Conservation (phyloP, 2,888 invertebrate genomes). For the Gymnosoma rotundatum region DNA sequence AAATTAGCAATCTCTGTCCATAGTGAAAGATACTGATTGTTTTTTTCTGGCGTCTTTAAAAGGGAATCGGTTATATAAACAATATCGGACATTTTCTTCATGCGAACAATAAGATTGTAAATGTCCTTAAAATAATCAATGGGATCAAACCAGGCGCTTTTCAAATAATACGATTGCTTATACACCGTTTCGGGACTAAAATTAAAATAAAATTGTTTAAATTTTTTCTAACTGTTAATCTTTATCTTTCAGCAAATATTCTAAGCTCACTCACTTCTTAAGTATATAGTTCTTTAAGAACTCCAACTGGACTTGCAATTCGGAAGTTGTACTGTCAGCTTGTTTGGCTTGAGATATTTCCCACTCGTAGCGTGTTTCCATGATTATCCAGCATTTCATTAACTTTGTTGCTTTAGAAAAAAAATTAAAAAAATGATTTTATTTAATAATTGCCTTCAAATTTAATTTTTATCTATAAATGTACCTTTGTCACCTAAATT, state of each 20-base stretch:
- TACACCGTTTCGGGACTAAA: slow-evolving; percentile 73
- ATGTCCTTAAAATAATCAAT: slow-evolving; percentile 76
- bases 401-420: slow-evolving; percentile 76
- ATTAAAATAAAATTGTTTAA: not conserved
- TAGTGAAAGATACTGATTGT: slow-evolving; percentile 38
- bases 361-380: slow-evolving; percentile 78
- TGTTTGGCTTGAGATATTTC: slow-evolving; percentile 69
- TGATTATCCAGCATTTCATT: slow-evolving; percentile 77
- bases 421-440: not conserved
- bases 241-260: too few species aligned
- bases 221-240: not conserved
- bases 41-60: not conserved
- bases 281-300: slow-evolving; percentile 73
- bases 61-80: slow-evolving; percentile 68
- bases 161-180: slow-evolving; percentile 74
- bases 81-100: slow-evolving; percentile 71
- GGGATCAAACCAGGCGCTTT: slow-evolving; percentile 74
- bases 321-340: slow-evolving; percentile 18
- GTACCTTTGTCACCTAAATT: slow-evolving; percentile 76
- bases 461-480: too few species aligned
- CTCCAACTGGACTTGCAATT: slow-evolving; percentile 69
- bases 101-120: slow-evolving; percentile 71
- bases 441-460: not conserved
- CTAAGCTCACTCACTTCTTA: slow-evolving; percentile 61
- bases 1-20: slow-evolving; percentile 72